A percentile compares a stretch with the other conserved stretches of the same genome.
Conservation (phyloP, 2,888 invertebrate genomes). For the Stratiomys singularior region DNA sequence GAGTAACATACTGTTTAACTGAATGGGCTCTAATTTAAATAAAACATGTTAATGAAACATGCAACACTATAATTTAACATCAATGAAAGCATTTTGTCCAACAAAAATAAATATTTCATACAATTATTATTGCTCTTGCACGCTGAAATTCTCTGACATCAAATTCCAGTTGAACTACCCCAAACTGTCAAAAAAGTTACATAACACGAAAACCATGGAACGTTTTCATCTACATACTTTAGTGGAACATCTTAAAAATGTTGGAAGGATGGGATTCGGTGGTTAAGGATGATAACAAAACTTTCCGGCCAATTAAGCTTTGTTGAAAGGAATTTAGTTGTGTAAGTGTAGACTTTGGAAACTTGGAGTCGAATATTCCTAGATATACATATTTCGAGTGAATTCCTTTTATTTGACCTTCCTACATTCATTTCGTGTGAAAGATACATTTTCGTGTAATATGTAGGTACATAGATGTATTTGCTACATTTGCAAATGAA, state of each 20-base stretch:
- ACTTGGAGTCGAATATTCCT: background rate
- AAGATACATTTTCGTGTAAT: background rate
- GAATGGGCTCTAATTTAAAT: background rate
- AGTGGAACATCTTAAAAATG: constrained; percentile 39
- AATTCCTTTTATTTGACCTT: background rate
- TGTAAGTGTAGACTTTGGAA: constrained; percentile 34
- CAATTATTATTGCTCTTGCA: no score
- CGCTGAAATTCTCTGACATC: no score
- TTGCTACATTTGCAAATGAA: constrained; percentile 17
- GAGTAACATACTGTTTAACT: no score
- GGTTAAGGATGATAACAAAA: constrained; percentile 34
- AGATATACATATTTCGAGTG: no score
- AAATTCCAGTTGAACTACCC: no score
- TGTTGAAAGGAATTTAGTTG: constrained; percentile 47
- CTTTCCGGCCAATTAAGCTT: constrained; percentile 49
- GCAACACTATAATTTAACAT: no score
- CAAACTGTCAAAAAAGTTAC: no score
- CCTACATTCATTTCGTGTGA: constrained; percentile 1
- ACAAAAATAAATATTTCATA: no score
- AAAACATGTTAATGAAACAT: background rate
- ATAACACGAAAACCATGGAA: constrained; percentile 26
- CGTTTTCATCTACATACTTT: constrained; percentile 26
- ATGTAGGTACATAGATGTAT: background rate
- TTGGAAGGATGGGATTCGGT: background rate
- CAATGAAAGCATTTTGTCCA: no score